Base-by-base conservation (phyloP, 2,113 vertebrate species). In the Pluvianellus socialis region DNA sequence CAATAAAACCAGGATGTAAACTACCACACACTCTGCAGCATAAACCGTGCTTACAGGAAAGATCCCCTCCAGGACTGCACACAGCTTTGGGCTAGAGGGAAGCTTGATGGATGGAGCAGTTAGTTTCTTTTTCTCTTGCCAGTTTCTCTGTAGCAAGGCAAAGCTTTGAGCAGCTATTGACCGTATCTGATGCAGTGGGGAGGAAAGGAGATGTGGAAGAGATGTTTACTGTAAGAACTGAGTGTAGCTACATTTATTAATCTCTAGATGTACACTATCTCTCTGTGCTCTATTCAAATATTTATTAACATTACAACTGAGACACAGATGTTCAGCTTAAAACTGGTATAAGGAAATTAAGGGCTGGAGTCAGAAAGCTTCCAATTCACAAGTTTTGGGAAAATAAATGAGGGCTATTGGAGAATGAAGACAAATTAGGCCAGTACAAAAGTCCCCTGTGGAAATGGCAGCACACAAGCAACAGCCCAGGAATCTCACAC, bases 1-100 rank as follows among this genome's bases (percentile, higher is more conserved):
- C 71, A 90, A 83, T 61, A 45, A 50, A 92, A 95, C 89, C 53
- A 79, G 86, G 86, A 88, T 84, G 50, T 80, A 82, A 92, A 79
- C 23, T 20, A 94, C 66, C 59, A 81, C 55, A 44, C 10, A 8
- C 33, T 87, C 62, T 92, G 70, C 73, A 44, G 73, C 47, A 89
- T 85, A 61, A 84, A 79, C 71, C 40, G 79, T 86, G 61, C 67
- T 88, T 91, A 40, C 42, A 55, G 53, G 30, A 17, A 62, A 76
- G 47, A 65, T 86, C 59, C 56, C 58, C 82, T 32, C 38, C 66
- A 72, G 94, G 85, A 82, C 56, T 9, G 15, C 11, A 27, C 62
- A 58, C 14, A 42, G 59, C 79, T 72, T 50, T 50, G 79, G 88
- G 63, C 83, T 81, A 66, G 67, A 79, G 35, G 67, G 80, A 88